Conservation (phyloP, 2,888 invertebrate species). For the Oeneis ivallda region DNA sequence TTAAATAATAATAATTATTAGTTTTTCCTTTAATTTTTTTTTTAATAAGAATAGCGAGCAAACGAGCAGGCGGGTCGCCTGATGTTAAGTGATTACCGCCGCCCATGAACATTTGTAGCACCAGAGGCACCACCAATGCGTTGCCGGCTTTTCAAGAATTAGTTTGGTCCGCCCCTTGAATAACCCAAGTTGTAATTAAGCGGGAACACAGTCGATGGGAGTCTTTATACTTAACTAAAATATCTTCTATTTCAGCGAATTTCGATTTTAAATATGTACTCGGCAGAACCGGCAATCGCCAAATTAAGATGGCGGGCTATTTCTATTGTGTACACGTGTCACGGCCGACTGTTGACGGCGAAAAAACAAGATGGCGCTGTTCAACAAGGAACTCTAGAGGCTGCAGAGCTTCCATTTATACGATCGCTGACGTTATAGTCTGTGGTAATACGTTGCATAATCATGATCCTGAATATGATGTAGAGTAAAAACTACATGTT, state of each 20-base stretch:
- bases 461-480: conserved; percentile 36
- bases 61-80: too few species aligned
- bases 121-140: too few species aligned
- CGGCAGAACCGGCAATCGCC: conserved; percentile 35
- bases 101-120: too few species aligned
- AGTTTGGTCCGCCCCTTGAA: too few species aligned
- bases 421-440: conserved; percentile 39
- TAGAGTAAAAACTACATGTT: not conserved
- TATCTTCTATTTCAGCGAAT: conserved; percentile 11
- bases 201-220: too few species aligned
- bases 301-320: conserved; percentile 35
- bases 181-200: too few species aligned
- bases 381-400: conserved; percentile 45
- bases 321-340: conserved; percentile 31
- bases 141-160: too few species aligned
- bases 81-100: too few species aligned
- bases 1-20: too few species aligned
- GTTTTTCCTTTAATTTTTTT: too few species aligned
- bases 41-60: too few species aligned
- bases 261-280: conserved; percentile 31
- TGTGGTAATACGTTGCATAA: conserved; percentile 44
- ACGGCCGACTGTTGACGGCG: conserved; percentile 3
- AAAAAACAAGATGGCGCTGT: conserved; percentile 40
- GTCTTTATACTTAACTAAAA: not conserved
- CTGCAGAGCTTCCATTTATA: conserved; percentile 46